Conservation (phyloP, 2,888 invertebrate genomes). For the Drosophila mimica region DNA sequence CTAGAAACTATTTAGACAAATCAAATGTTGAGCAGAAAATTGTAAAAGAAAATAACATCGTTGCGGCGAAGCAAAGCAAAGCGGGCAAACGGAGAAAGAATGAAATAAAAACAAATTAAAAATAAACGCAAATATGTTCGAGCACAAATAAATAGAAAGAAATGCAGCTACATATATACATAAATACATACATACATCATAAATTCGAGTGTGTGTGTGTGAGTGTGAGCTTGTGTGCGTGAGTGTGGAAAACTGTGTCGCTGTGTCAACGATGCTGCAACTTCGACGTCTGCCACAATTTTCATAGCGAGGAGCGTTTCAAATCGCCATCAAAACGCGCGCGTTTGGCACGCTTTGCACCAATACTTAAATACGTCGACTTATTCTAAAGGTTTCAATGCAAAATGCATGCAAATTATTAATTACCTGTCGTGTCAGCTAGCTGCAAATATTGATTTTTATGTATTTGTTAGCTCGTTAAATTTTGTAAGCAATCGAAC, state of each 20-base stretch:
- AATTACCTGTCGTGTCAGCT: conserved; percentile 41
- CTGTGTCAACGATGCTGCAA: conserved; percentile 69
- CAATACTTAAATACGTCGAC: conserved; percentile 25
- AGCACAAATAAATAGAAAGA: conserved; percentile 56
- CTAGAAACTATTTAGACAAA: conserved; percentile 66
- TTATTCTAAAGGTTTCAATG: conserved; percentile 7
- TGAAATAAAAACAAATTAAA: conserved; percentile 74
- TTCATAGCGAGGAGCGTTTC: conserved; percentile 44
- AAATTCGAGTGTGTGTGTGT: conserved; percentile 8
- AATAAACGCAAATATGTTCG: conserved; percentile 48
- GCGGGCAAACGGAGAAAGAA: conserved; percentile 28
- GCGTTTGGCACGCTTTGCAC: conserved; percentile 35
- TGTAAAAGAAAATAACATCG: conserved; percentile 26
- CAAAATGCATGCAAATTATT: conserved; percentile 1
- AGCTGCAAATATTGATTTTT: conserved; percentile 7
- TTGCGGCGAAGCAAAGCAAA: conserved; percentile 23
- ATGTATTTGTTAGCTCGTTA: conserved; percentile 12
- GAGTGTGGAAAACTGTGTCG: conserved; percentile 73
- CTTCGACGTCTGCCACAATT: conserved; percentile 46
- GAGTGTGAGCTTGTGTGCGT: conserved; percentile 24
- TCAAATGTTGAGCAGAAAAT: conserved; percentile 41
- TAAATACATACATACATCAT: neutral
- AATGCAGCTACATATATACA: conserved; percentile 21
- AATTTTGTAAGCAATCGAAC: conserved; percentile 8
- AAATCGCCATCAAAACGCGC: conserved; percentile 47